Evolutionary conservation across 2,113 vertebrate genomes (phyloP), one percentile per base, ranked within the genome.

Genomic region (Turnix velox): DNA sequence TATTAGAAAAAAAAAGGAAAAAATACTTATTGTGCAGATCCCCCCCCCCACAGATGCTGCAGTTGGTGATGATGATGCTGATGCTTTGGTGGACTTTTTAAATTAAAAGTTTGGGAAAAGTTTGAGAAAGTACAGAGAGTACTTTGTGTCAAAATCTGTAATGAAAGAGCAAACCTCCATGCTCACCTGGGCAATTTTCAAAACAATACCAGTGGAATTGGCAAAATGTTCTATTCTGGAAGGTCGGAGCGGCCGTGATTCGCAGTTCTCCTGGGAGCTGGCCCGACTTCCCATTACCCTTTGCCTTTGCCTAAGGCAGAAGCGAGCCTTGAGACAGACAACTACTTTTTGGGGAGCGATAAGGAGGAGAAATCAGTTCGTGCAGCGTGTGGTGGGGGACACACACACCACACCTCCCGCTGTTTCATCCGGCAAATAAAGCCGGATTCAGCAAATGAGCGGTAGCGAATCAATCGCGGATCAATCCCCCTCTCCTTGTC

Each of bases 21-120:
- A 78, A 67, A 81, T 14, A 51, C 7, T 39, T 63, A 51, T 1
- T 0, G 45, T 49, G 7, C 3, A 52, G 23, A 12, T 39, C 45
- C 55, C 18, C 11, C 0, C 1, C 4, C 9, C 2, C 16, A n/a
- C 16, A 23, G 51, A 54, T 58, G 15, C 20, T 83, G 25, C 11
- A n/a, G 24, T 12, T 24, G 46, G 19, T 78, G 42, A 61, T 45
- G 45, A 67, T 28, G 23, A 28, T 9, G 20, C 7, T n/a, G 30
- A 46, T 10, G 49, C 24, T 69, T 71, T 46, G 51, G 35, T 72
- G 19, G 40, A 31, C 9, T 51, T 68, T 74, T 68, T 16, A 2
- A 59, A 48, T 14, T 6, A 68, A 84, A 89, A 87, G 72, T 89
- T 78, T 45, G 37, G 7, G 23, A 55, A 84, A 84, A 82, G 58